Percentiles rank a stretch among this genome's conserved stretches.
These are phyloP conservation scores for Cygnus atratus DNA, from an alignment of 2,113 vertebrate genomes.

Conservation along the genomic window DNA sequence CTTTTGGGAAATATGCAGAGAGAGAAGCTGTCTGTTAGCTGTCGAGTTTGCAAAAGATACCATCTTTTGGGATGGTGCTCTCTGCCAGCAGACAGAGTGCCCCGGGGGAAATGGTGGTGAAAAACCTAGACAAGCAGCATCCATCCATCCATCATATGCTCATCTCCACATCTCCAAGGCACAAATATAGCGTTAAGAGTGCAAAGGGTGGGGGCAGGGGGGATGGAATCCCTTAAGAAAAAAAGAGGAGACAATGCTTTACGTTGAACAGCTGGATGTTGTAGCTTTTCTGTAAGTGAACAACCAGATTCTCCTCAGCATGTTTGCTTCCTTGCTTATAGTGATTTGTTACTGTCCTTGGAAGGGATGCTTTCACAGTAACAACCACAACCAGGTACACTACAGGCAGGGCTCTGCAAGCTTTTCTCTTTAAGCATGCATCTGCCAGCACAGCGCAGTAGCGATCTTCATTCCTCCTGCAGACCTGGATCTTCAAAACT, in stretches of 20 bases:
- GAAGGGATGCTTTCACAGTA: neutral
- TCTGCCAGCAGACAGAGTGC: slow-evolving; percentile 81
- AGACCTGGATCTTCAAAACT: neutral
- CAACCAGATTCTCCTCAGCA: neutral
- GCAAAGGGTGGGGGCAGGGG: slow-evolving; percentile 54
- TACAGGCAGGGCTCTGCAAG: neutral
- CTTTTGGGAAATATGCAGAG: slow-evolving; percentile 82
- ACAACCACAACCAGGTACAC: neutral
- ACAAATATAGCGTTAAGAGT: slow-evolving; percentile 68
- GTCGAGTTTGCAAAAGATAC: slow-evolving; percentile 84
- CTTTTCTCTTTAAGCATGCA: neutral
- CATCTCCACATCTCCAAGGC: slow-evolving; percentile 71
- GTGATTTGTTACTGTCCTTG: neutral
- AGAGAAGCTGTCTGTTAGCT: slow-evolving; percentile 83
- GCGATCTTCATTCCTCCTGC: neutral
- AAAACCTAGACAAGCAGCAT: slow-evolving; percentile 80
- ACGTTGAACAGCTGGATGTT: neutral
- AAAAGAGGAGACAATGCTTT: slow-evolving; percentile 36
- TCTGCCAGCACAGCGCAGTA: neutral
- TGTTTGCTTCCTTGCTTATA: neutral
- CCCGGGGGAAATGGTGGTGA: slow-evolving; percentile 81
- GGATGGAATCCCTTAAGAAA: slow-evolving; percentile 62
- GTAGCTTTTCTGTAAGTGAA: neutral
- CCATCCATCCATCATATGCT: slow-evolving; percentile 80
- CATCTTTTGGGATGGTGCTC: slow-evolving; percentile 81